Base-by-base conservation (phyloP, 2,113 vertebrate genomes). In the Podocnemis expansa region DNA sequence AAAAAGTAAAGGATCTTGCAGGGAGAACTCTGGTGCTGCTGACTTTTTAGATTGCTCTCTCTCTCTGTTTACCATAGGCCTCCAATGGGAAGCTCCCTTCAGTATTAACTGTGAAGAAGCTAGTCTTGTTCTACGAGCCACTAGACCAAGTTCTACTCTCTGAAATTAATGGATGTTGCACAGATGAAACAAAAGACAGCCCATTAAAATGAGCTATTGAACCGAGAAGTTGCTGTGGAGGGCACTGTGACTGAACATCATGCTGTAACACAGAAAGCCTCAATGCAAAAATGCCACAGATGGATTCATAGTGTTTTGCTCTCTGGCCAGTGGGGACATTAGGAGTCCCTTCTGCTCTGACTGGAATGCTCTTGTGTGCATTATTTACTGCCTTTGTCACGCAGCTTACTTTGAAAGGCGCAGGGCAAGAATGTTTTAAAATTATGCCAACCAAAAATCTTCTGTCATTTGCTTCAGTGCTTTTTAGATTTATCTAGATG, bases 91-190 rank as follows among this genome's bases (percentile, higher is more conserved):
- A 1, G 1, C 41, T 1, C 2, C 70, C 63, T 92, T 78, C 58
- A 45, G 22, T 27, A 78, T 49, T 54, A 45, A 31, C 3, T 29
- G 34, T 0, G 67, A 29, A 84, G 73, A 89, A 27, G 52, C 11
- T 70, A 29, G 4, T 0, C 0, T 58, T 58, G 24, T 49, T 91
- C 78, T 56, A 43, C 73, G 52, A 80, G 0, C 0, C 55, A 4
- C 0, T 0, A 58, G 10, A 43, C 27, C 51, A 83, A 34, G 56
- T 27, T 21, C 87, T 34, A n/a, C 56, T 78, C 29, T 58, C 56
- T 58, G 56, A 58, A 58, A 29, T 29, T 27, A 29, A 27, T 58
- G 56, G 56, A 27, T 27, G 56, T 29, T 25, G 56, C 27, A 27
- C 19, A 22, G 56, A 58, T 27, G 24, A 25, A 58, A 58, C 24